Evolutionary conservation across 2,888 invertebrate species (phyloP), one percentile per base, ranked within the genome.

Genomic region (Clanis bilineata): DNA sequence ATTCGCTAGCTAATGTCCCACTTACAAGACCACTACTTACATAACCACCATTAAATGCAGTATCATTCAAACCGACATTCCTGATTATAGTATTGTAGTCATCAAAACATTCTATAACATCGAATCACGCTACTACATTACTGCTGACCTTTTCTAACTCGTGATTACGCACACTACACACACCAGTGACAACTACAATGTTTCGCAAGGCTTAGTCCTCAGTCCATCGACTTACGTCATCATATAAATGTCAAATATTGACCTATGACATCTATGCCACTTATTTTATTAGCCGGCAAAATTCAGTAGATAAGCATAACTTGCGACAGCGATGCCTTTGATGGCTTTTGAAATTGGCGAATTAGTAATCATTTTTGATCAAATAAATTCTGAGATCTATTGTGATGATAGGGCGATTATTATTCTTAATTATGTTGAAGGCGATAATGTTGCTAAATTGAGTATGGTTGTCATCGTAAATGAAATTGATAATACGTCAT

Each of bases 191-290:
- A 83, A 81, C 76, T 79, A 57, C 69, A 68, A 70, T 68, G 73
- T 88, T 87, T 85, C 78, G 82, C 75, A 85, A 86, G 67, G 71
- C 72, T 63, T 63, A 68, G 71, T 67, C 70, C 64, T 63, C 63
- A 68, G 71, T 67, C 70, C 64, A 61, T 62, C 45, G 38, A n/a
- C 69, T 87, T 86, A 84, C 80, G 71, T 85, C 83, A 88, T 79
- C 75, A 71, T 76, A 79, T 75, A 89, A 92, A 91, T 90, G 90
- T 83, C 89, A 90, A 86, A 89, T 83, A 82, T 81, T 90, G 88
- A 91, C 90, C 90, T 79, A 77, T 82, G 86, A 82, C 83, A 81
- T 66, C 77, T 69, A 68, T 43, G 80, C 83, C 79, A 86, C 86
- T 80, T 77, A 82, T 84, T 71, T 83, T 77, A 54, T 32, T 57